Percentiles rank a stretch among this genome's conserved stretches.
Evolutionary conservation across 2,113 vertebrate species (phyloP).

Genomic region (Trogon surrucura): DNA sequence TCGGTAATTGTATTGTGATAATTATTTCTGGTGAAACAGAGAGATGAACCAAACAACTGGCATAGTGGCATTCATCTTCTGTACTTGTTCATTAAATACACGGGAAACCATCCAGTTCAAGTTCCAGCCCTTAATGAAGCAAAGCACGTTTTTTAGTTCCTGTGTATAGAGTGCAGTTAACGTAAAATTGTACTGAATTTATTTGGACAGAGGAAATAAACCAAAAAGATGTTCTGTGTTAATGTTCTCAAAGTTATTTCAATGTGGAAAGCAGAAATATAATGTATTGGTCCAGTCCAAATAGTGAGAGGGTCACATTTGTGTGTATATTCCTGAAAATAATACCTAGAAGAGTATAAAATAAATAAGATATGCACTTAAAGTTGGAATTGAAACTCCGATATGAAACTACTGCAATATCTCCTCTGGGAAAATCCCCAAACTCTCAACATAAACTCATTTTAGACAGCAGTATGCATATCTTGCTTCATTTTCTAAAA

Average conservation of each 20-base stretch:
- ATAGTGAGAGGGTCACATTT: neutral
- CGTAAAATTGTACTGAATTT: neutral
- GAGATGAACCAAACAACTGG: neutral
- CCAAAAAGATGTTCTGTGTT: neutral
- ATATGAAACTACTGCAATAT: neutral
- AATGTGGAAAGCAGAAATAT: slow-evolving; percentile 6
- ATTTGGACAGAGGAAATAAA: neutral
- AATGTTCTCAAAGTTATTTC: neutral
- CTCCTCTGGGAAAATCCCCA: neutral
- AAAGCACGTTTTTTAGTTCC: neutral
- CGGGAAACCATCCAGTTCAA: neutral
- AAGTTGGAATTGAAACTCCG: neutral
- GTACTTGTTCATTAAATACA: neutral
- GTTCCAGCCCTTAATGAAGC: neutral
- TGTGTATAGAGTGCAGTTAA: neutral
- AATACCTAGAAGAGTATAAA: slow-evolving; percentile 15
- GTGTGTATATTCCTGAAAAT: slow-evolving; percentile 14
- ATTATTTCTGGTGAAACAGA: neutral
- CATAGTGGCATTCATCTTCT: neutral
- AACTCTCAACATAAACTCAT: slow-evolving; percentile 80
- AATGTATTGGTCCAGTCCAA: neutral
- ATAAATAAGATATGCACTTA: neutral
- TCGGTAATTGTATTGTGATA: neutral
- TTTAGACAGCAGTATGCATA: slow-evolving; percentile 79
- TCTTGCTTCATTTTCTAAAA: slow-evolving; percentile 77